Percentiles rank a stretch among this genome's conserved stretches.
phyloP scores from a whole-genome alignment of 2,797 vertebrate species.

The Mareca penelope region DNA sequence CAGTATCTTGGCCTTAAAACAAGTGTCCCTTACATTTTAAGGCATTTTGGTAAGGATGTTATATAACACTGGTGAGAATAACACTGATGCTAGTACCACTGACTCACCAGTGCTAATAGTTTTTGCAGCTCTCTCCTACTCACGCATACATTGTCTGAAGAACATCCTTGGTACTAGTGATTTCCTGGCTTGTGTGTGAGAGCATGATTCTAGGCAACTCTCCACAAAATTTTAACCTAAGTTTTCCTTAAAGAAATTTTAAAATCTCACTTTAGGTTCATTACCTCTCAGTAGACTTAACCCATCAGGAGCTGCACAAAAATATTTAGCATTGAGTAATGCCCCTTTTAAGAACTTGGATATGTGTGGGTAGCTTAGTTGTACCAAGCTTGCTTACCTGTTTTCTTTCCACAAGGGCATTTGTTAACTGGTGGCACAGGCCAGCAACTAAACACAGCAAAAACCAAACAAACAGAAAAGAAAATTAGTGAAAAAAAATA shows the following conservation, averaged over 20 bases:
- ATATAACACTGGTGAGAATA: not conserved
- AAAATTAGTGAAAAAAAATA: slow-evolving; percentile 10
- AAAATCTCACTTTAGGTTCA: not conserved
- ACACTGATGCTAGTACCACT: not conserved
- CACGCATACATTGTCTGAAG: not conserved
- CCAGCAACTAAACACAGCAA: slow-evolving; percentile 88
- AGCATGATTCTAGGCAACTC: not conserved
- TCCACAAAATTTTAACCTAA: accelerated
- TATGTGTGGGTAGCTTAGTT: not conserved
- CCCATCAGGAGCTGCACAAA: not conserved
- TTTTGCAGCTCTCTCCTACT: not conserved
- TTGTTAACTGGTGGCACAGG: slow-evolving; percentile 99
- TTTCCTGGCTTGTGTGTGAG: not conserved
- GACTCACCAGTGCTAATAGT: not conserved
- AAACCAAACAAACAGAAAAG: not conserved
- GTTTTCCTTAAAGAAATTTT: not conserved
- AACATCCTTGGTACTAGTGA: not conserved
- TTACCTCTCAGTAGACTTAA: not conserved
- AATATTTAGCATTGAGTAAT: not conserved
- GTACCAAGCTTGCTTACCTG: slow-evolving; percentile 85
- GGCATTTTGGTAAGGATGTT: not conserved
- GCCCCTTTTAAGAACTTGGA: not conserved
- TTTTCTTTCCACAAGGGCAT: slow-evolving; percentile 97
- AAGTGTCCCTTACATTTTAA: not conserved
- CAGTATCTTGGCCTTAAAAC: not conserved